These are phyloP conservation scores for Melieria picta DNA, from an alignment of 2,888 invertebrate genomes.

Conservation along the genomic window DNA sequence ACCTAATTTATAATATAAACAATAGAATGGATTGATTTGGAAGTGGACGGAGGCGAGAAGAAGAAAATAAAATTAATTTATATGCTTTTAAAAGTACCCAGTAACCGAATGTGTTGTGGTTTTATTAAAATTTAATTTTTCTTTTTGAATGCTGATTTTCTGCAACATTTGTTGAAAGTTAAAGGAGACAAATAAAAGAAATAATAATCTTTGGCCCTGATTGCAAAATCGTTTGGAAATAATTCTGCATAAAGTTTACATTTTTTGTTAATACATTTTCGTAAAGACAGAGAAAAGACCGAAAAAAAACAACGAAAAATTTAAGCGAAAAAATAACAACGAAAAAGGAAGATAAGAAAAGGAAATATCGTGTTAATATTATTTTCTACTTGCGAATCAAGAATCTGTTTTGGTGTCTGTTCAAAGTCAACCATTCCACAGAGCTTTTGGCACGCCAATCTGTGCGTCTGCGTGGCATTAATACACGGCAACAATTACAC, in stretches of 20 bases:
- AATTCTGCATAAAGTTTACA: neutral
- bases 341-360: constrained; percentile 50
- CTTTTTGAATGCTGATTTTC: neutral
- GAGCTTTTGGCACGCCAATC: too few species aligned
- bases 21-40: constrained; percentile 44
- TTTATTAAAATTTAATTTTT: constrained; percentile 57
- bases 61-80: constrained; percentile 30
- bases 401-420: constrained; percentile 66
- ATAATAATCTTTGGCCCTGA: constrained; percentile 52
- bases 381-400: constrained; percentile 52
- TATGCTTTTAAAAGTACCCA: constrained; percentile 47
- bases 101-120: constrained; percentile 48
- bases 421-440: constrained; percentile 11
- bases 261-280: neutral
- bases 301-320: constrained; percentile 31
- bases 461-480: too few species aligned
- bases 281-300: constrained; percentile 13
- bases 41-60: constrained; percentile 30
- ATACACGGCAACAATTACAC: too few species aligned
- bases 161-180: constrained; percentile 37
- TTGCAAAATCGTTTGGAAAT: constrained; percentile 50
- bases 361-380: constrained; percentile 51
- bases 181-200: constrained; percentile 44
- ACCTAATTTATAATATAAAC: constrained; percentile 24
- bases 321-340: constrained; percentile 15